Percentiles rank a stretch among this genome's conserved stretches.
These are phyloP conservation scores for Marcusenius ussheri DNA, from an alignment of 2,113 vertebrate species.

Conservation along the genomic window DNA sequence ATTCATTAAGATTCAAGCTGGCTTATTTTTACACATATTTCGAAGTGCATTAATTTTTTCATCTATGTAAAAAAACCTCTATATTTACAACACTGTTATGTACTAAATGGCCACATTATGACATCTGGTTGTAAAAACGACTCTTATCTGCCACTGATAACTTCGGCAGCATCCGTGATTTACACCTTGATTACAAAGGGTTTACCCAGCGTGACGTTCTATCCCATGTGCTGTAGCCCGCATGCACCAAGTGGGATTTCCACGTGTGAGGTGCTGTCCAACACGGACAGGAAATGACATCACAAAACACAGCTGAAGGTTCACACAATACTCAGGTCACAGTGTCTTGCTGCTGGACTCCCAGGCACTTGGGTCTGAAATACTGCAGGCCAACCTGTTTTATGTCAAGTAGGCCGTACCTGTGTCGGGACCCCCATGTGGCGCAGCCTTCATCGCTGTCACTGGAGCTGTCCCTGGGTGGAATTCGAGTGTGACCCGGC, in stretches of 20 bases:
- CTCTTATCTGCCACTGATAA: not conserved
- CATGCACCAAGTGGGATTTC: not conserved
- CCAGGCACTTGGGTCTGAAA: not conserved
- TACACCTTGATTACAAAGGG: not conserved
- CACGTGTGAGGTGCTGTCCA: not conserved
- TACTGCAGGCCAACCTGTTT: not conserved
- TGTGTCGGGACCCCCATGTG: constrained; percentile 55
- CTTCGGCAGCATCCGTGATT: not conserved
- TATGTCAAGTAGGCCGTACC: constrained; percentile 37
- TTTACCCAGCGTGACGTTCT: not conserved
- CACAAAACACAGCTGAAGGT: not conserved
- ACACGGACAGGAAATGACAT: not conserved
- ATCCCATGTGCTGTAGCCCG: not conserved
- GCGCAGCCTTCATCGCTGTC: constrained; percentile 51
- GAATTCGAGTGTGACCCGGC: constrained; percentile 26
- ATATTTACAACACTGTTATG: not conserved
- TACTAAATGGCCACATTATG: not conserved
- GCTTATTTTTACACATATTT: not conserved
- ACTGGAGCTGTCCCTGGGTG: constrained; percentile 45
- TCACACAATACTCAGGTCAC: not conserved
- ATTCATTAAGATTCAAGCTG: not conserved
- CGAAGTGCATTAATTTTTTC: not conserved
- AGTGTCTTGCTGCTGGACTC: not conserved
- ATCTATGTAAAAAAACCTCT: not conserved
- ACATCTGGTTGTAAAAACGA: not conserved